Conservation (phyloP, 2,888 invertebrate genomes). For the Stenodema calcarata region DNA sequence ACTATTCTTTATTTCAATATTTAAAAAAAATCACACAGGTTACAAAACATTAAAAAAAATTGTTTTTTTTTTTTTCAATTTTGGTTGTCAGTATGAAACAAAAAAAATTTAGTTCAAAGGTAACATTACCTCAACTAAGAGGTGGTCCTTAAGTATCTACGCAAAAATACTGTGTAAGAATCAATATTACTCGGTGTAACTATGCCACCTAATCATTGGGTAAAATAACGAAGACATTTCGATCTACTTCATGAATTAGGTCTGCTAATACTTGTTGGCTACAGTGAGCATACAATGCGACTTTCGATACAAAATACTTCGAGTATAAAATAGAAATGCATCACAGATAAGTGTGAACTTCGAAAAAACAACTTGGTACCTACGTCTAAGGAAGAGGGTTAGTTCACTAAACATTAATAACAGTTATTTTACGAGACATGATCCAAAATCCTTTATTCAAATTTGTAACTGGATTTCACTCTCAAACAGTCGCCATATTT, state of each 20-base stretch:
- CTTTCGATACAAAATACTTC: not conserved
- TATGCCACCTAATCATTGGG: not conserved
- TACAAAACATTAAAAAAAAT: too few relatives aligned
- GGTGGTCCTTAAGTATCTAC: not conserved
- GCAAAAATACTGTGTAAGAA: not conserved
- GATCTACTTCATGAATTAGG: not conserved
- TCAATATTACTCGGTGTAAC: not conserved
- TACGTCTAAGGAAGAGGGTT: not conserved
- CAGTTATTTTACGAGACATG: not conserved
- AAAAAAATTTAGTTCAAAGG: not conserved
- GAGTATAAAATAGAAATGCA: not conserved
- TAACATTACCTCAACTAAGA: not conserved
- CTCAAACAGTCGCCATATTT: not conserved
- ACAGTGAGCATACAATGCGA: not conserved
- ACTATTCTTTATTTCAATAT: not conserved
- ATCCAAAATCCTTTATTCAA: not conserved
- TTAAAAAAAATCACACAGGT: conserved; percentile 4
- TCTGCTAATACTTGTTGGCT: not conserved
- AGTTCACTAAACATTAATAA: not conserved
- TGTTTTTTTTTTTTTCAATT: too few relatives aligned
- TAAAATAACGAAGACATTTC: not conserved
- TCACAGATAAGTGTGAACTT: conserved; percentile 10
- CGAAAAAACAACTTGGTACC: not conserved
- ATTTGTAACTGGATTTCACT: not conserved
- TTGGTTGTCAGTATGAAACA: too few relatives aligned